phyloP scores from a whole-genome alignment of 2,113 vertebrate genomes.

The Oxyruncus cristatus region DNA sequence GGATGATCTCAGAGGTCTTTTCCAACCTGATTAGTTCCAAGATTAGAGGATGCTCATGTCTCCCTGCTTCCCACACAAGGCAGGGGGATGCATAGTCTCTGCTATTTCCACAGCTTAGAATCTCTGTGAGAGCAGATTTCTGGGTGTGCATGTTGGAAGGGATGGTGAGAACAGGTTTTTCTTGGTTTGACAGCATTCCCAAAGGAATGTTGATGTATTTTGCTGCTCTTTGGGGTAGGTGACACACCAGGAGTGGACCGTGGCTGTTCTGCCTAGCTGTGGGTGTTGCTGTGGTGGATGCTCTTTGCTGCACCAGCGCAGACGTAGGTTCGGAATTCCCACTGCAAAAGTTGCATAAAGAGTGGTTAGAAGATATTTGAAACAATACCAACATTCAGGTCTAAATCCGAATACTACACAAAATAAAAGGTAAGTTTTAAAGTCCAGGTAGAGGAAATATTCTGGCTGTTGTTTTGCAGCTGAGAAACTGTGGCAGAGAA shows the following conservation, averaged over 20 bases:
- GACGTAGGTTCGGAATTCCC: background rate
- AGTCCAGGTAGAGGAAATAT: background rate
- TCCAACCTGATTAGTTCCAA: background rate
- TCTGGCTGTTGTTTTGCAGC: background rate
- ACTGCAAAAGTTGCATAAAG: background rate
- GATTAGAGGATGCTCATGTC: background rate
- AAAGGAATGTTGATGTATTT: background rate
- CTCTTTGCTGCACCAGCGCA: background rate
- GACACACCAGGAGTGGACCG: background rate
- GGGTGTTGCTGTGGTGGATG: background rate
- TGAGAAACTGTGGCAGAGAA: background rate
- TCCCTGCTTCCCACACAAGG: background rate
- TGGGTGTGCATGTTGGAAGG: fast-evolving
- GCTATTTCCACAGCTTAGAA: background rate
- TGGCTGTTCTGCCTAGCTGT: background rate
- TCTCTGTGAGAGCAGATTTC: background rate
- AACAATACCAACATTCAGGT: background rate
- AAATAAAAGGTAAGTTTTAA: background rate
- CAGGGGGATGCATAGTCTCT: background rate
- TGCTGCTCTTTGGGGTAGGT: background rate
- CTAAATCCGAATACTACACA: too few relatives aligned
- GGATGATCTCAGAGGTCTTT: background rate
- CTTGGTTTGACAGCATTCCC: fast-evolving
- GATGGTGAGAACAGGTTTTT: background rate
- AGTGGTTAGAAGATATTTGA: background rate